These are phyloP conservation scores for Mus musculus DNA, from an alignment of 2,113 vertebrate genomes.

Conservation along the genomic window DNA sequence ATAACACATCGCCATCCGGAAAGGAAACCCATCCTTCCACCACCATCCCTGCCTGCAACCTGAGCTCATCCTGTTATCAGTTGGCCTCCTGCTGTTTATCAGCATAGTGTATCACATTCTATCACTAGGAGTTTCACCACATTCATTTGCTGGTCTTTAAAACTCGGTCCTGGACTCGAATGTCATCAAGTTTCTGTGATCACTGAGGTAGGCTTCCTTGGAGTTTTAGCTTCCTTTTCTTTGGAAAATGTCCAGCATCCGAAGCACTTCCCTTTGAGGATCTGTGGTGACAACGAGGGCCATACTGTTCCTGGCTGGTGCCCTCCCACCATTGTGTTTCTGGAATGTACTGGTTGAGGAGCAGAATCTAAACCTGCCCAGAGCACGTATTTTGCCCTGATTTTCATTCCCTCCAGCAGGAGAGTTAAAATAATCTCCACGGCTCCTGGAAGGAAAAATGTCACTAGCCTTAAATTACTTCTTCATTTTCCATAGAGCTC, in stretches of 20 bases:
- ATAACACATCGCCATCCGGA: not conserved
- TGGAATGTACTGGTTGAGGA: not conserved
- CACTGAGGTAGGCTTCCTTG: not conserved
- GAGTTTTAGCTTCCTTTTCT: not conserved
- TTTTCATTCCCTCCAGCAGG: constrained; percentile 32
- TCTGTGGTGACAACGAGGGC: not conserved
- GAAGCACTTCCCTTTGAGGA: not conserved
- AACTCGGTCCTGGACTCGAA: not conserved
- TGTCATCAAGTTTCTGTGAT: not conserved
- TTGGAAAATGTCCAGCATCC: not conserved
- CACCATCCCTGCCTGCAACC: fast-evolving
- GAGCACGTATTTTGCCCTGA: not conserved
- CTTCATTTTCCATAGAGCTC: not conserved
- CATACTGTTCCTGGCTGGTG: not conserved
- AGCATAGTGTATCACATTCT: not conserved
- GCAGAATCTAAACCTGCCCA: not conserved
- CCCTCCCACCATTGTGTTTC: not conserved
- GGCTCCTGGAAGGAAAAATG: constrained; percentile 28
- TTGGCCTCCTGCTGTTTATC: not conserved
- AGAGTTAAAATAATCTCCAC: constrained; percentile 29
- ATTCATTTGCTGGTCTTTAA: not conserved
- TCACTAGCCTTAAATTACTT: constrained; percentile 36
- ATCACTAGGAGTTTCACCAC: not conserved
- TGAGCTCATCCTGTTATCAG: not conserved
- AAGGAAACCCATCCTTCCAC: fast-evolving